Conservation (phyloP, 2,888 invertebrate genomes). For the Pyrgus malvae region DNA sequence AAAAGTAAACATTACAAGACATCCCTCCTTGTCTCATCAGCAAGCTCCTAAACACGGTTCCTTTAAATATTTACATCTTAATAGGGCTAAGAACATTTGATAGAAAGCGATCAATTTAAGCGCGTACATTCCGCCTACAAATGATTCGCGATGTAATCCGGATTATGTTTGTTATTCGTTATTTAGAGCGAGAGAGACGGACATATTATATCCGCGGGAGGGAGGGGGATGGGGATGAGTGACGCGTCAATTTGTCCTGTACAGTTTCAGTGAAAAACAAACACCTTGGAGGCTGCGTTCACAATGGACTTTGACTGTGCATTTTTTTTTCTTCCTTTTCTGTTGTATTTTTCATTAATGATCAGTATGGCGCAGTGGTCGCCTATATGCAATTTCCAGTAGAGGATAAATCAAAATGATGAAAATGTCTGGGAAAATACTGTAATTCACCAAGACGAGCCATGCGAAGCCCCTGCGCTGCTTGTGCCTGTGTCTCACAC, state of each 20-base stretch:
- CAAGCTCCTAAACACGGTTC: background rate
- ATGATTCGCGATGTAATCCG: slow-evolving; percentile 32
- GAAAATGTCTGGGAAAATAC: too few species aligned
- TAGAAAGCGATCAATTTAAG: slow-evolving; percentile 34
- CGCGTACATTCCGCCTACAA: slow-evolving; percentile 19
- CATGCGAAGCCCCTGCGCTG: too few species aligned
- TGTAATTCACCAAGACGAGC: too few species aligned
- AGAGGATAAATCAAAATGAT: too few species aligned
- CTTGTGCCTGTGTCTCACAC: too few species aligned
- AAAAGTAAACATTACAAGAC: too few species aligned
- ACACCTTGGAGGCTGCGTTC: slow-evolving; percentile 44
- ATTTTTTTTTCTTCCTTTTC: background rate
- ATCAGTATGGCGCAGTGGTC: too few species aligned
- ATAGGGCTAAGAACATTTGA: slow-evolving; percentile 17
- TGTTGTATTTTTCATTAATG: too few species aligned
- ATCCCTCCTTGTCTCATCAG: too few species aligned
- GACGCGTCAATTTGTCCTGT: slow-evolving; percentile 57
- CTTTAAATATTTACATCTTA: slow-evolving; percentile 5
- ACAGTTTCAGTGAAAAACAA: slow-evolving; percentile 50
- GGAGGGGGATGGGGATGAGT: slow-evolving; percentile 43
- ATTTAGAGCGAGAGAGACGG: slow-evolving; percentile 47
- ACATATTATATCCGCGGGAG: slow-evolving; percentile 16
- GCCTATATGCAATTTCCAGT: too few species aligned
- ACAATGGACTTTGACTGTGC: slow-evolving; percentile 19
- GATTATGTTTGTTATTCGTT: slow-evolving; percentile 53